A percentile compares a stretch with the other conserved stretches of the same genome.
These are phyloP conservation scores for Philaethria dido DNA, from an alignment of 2,888 invertebrate genomes.

Conservation along the genomic window DNA sequence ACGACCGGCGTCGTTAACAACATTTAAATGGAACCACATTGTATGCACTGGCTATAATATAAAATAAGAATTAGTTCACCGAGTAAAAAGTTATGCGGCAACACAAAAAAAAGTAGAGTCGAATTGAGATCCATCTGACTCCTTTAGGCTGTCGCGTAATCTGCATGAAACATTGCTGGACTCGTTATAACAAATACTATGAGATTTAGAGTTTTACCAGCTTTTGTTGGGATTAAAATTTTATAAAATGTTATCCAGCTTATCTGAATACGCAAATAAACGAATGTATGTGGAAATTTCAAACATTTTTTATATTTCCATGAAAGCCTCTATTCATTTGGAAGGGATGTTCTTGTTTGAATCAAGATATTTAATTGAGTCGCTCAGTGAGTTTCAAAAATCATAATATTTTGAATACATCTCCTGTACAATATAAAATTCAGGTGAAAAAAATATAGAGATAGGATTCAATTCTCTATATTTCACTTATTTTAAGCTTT, in stretches of 20 bases:
- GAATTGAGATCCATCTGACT: conserved; percentile 21
- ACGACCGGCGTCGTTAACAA: too few species aligned
- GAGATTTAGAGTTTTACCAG: conserved; percentile 24
- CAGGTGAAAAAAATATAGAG: too few species aligned
- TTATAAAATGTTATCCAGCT: conserved; percentile 17
- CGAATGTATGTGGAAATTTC: background rate
- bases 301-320: too few species aligned
- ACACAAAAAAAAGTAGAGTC: too few species aligned
- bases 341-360: background rate
- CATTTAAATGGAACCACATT: too few species aligned
- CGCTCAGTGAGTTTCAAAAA: background rate
- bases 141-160: conserved; percentile 25
- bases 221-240: conserved; percentile 15
- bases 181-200: conserved; percentile 21
- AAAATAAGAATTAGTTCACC: too few species aligned
- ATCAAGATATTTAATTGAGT: background rate
- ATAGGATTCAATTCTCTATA: too few species aligned
- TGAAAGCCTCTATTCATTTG: background rate
- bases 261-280: conserved; percentile 4
- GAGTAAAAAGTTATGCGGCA: too few species aligned
- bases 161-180: conserved; percentile 19
- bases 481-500: too few species aligned
- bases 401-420: too few species aligned
- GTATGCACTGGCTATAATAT: too few species aligned
- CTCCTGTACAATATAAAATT: too few species aligned